Percentiles rank a stretch among this genome's conserved stretches.
Evolutionary conservation across 2,797 vertebrate species (phyloP).

Genomic region (Aphelocoma californica): DNA sequence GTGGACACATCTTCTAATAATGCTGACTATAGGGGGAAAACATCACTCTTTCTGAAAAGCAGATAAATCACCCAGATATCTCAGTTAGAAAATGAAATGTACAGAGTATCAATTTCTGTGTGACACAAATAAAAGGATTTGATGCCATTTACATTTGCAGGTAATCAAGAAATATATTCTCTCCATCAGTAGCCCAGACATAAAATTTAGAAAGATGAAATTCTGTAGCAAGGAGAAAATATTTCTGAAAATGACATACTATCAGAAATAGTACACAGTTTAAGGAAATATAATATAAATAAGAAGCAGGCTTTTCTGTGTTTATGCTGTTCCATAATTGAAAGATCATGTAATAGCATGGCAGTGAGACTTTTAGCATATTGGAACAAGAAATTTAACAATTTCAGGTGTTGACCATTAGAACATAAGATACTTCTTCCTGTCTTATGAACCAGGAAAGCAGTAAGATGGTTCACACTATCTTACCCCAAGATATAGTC

Average conservation of each 20-base stretch:
- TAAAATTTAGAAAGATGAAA: neutral
- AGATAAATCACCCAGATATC: neutral
- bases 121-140: neutral
- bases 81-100: neutral
- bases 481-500: neutral
- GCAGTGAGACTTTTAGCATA: neutral
- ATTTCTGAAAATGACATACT: neutral
- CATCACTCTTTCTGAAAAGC: neutral
- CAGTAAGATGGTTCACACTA: accelerated
- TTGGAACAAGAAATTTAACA: neutral
- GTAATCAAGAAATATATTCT: neutral
- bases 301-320: neutral
- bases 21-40: neutral
- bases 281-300: neutral
- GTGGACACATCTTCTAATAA: neutral
- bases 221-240: neutral
- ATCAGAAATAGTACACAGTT: neutral
- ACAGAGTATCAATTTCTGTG: neutral
- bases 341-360: neutral
- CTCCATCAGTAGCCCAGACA: neutral
- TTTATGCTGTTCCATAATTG: neutral
- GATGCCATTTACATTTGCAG: neutral
- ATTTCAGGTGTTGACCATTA: neutral
- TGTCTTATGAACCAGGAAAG: neutral
- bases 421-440: neutral